Evolutionary conservation across 2,888 invertebrate species (phyloP).

Genomic region (Hydraecia micacea): DNA sequence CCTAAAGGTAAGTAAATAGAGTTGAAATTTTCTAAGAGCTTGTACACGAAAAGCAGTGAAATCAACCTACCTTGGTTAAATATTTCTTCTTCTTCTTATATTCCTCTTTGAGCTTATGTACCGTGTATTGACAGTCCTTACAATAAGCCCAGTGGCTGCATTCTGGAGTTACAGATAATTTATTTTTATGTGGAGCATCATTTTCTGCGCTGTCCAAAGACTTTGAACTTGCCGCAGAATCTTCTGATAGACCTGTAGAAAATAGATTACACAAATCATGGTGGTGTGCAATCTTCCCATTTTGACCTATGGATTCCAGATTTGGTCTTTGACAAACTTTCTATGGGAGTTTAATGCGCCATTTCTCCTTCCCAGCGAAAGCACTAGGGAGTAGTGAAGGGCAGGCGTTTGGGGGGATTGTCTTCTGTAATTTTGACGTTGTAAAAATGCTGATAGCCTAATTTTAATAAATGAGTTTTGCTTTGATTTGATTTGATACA

Average conservation of each 20-base stretch:
- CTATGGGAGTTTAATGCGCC: no score
- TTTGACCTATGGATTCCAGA: not conserved
- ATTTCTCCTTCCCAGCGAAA: no score
- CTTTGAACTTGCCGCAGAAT: constrained; percentile 51
- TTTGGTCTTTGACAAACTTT: not conserved
- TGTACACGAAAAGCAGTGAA: not conserved
- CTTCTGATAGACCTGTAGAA: constrained; percentile 68
- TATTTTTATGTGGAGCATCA: constrained; percentile 38
- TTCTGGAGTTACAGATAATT: constrained; percentile 47
- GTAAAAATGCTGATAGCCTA: no score
- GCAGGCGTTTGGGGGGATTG: no score
- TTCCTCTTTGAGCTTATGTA: constrained; percentile 71
- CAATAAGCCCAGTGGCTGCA: constrained; percentile 79
- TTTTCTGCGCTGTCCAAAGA: constrained; percentile 63
- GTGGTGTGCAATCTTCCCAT: not conserved
- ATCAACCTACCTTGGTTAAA: constrained; percentile 72
- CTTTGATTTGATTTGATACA: not conserved
- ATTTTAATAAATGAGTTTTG: no score
- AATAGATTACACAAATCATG: constrained; percentile 23
- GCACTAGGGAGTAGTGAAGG: no score
- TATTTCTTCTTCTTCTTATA: constrained; percentile 75
- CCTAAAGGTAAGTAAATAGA: not conserved
- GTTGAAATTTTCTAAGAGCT: constrained; percentile 5
- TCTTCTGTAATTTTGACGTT: no score
- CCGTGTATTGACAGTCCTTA: constrained; percentile 75